A percentile compares a stretch with the other conserved stretches of the same genome.
phyloP scores from a whole-genome alignment of 1,140 invertebrate species.

The Cydia splendana region DNA sequence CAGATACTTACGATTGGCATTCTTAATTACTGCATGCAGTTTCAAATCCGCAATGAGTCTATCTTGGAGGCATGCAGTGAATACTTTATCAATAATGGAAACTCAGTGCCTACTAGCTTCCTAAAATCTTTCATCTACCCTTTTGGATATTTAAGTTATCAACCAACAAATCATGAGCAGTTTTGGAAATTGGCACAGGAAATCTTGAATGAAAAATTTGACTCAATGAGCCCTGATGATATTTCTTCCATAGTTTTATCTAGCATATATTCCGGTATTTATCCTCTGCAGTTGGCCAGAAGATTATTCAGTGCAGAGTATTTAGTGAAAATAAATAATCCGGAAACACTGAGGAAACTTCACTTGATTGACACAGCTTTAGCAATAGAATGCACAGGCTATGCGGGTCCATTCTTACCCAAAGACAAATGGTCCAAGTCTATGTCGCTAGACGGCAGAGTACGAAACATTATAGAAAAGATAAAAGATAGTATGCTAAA shows the following conservation, averaged over 20 bases:
- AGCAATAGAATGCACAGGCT: conserved; percentile 82
- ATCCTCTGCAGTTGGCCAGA: conserved; percentile 83
- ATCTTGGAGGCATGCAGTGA: conserved; percentile 82
- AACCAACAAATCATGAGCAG: conserved; percentile 75
- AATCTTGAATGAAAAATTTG: conserved; percentile 81
- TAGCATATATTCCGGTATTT: conserved; percentile 83
- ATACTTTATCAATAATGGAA: conserved; percentile 81
- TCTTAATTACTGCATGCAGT: conserved; percentile 83
- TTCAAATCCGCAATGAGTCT: conserved; percentile 80
- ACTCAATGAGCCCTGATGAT: conserved; percentile 81
- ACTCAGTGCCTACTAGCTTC: conserved; percentile 77
- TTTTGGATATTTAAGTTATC: conserved; percentile 83
- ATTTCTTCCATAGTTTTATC: conserved; percentile 83
- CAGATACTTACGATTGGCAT: conserved; percentile 81
- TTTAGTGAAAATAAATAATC: conserved; percentile 80
- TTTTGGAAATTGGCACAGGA: conserved; percentile 84
- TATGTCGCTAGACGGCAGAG: conserved; percentile 78
- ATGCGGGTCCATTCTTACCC: conserved; percentile 82
- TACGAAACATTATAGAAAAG: conserved; percentile 78
- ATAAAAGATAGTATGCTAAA: conserved; percentile 72
- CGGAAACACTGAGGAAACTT: conserved; percentile 76
- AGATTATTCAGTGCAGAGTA: conserved; percentile 84
- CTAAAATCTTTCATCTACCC: conserved; percentile 82
- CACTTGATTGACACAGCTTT: conserved; percentile 84
- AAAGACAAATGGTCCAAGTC: conserved; percentile 76